Base-by-base conservation (phyloP, 2,888 invertebrate species). In the Pinctada fucata region DNA sequence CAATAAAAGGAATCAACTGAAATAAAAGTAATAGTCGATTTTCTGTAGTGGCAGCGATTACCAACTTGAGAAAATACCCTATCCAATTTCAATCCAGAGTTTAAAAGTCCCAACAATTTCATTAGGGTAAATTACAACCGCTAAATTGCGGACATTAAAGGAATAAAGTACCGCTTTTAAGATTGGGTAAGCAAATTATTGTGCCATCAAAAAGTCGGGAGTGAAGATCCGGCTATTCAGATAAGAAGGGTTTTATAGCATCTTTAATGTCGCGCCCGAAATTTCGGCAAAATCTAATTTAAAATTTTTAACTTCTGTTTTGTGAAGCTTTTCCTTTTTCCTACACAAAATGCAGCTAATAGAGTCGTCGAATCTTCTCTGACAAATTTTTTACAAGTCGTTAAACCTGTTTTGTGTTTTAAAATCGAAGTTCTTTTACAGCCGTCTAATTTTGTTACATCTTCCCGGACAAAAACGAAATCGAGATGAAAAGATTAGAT, bases 151-250 rank as follows among this genome's bases (percentile, higher is more conserved):
- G 31, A 58, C 52, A 52, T 52, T 13, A 72, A 72, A 72, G 72
- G 58, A 72, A 52, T 50, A 72, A 72, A 72, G 72, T 31, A 16
- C 31, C 52, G 72, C 72, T 16, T 72, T 52, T 52, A 72, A 72
- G 72, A 72, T 72, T 72, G 52, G 51, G 51, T 72, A 72, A 72
- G 47, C 51, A 52, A 72, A 72, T 72, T 72, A 72, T 72, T 52
- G 72, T 58, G n/a, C 72, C 2, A 72, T 72, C 51, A 72, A 72
- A 72, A 51, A 51, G 45, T 52, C 58, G 72, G 51, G 10, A 52
- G 51, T 58, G 72, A 6, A 58, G 13, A 10, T 6, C 13, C 6
- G 13, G 58, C 58, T 58, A 58, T 58, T 58, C 8, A 58, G 6
- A 13, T 10, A 58, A 10, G 6, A 6, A 10, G 8, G 6, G 13